These are phyloP conservation scores for Bacillus rossius DNA, from an alignment of 1,140 invertebrate genomes.

Conservation along the genomic window DNA sequence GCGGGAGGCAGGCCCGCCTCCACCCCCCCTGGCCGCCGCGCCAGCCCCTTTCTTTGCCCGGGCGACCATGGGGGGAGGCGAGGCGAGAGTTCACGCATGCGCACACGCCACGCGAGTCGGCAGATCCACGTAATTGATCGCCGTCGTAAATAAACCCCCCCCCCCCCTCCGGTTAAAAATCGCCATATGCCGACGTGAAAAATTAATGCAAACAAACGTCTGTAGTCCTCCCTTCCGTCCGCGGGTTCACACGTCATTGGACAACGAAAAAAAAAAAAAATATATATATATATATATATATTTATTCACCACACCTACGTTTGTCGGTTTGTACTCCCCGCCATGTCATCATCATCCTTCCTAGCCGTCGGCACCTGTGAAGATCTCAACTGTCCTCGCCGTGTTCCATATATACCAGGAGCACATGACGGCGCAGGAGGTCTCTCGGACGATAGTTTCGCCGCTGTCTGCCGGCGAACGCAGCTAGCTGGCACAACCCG, in stretches of 20 bases:
- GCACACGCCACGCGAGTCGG: too few species aligned
- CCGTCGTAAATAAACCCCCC: not conserved
- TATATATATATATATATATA: too few species aligned
- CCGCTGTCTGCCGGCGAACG: too few species aligned
- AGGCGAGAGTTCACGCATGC: not conserved
- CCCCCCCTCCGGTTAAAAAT: not conserved
- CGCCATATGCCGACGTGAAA: not conserved
- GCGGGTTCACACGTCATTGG: too few species aligned
- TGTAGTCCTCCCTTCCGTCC: not conserved
- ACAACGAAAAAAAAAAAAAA: too few species aligned
- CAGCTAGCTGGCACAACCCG: too few species aligned
- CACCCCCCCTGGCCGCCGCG: not conserved
- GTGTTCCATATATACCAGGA: not conserved
- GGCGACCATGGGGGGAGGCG: not conserved
- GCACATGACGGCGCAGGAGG: not conserved
- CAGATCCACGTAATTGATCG: too few species aligned
- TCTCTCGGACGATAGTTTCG: too few species aligned
- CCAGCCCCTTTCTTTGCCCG: not conserved
- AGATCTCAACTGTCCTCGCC: conserved; percentile 5
- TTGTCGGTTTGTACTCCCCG: too few species aligned
- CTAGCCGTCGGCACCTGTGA: not conserved
- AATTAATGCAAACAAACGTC: too few species aligned
- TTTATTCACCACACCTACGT: too few species aligned
- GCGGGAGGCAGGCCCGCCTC: not conserved
- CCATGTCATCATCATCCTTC: too few species aligned